Percentiles rank a stretch among this genome's conserved stretches.
Evolutionary conservation across 1,140 invertebrate genomes (phyloP).

Genomic region (Zaprionus capensis): DNA sequence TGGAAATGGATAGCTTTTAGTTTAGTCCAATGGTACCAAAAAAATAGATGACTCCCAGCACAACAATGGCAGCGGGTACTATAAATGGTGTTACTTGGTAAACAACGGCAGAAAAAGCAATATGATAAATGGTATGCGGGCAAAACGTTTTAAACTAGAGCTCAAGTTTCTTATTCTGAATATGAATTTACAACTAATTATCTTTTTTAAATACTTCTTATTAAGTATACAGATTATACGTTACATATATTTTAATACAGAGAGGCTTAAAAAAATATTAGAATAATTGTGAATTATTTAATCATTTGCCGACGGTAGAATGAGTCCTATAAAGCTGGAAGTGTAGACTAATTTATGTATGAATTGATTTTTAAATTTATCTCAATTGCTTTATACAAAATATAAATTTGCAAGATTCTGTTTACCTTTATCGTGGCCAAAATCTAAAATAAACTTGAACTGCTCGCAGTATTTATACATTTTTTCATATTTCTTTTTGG

Average conservation of each 20-base stretch:
- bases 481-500: too few relatives aligned
- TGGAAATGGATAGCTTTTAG: conserved; percentile 61
- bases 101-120: conserved; percentile 47
- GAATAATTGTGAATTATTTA: not conserved
- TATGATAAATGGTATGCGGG: not conserved
- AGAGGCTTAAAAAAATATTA: not conserved
- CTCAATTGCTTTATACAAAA: too few relatives aligned
- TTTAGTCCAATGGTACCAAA: conserved; percentile 28
- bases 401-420: too few relatives aligned
- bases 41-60: conserved; percentile 12
- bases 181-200: not conserved
- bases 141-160: conserved; percentile 4
- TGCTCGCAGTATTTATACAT: too few relatives aligned
- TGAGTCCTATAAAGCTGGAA: not conserved
- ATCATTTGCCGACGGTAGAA: not conserved
- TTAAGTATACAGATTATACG: too few relatives aligned
- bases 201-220: too few relatives aligned
- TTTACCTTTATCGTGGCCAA: too few relatives aligned
- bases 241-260: too few relatives aligned
- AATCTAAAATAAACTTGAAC: too few relatives aligned
- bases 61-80: conserved; percentile 15
- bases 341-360: too few relatives aligned
- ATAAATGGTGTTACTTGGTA: conserved; percentile 61
- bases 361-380: too few relatives aligned
- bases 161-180: not conserved